A percentile compares a stretch with the other conserved stretches of the same genome.
Conservation (phyloP, 2,113 vertebrate species). For the Microcebus jonahi region DNA sequence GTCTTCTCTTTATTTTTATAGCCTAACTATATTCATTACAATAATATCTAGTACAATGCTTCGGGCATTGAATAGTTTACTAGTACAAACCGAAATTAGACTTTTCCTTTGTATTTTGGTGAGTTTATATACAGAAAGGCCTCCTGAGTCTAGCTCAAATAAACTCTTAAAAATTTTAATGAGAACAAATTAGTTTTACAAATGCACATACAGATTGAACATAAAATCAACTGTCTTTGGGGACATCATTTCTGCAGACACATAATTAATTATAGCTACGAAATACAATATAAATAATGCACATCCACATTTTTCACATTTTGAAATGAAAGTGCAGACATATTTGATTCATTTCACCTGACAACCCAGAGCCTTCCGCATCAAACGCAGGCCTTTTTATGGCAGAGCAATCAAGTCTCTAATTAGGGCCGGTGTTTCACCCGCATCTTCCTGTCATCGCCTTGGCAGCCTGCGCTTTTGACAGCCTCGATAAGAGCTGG, state of each 20-base stretch:
- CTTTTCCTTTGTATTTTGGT: slow-evolving; percentile 59
- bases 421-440: slow-evolving; percentile 67
- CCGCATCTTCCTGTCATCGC: slow-evolving; percentile 42
- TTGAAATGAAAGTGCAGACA: slow-evolving; percentile 43
- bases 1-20: slow-evolving; percentile 20
- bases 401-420: slow-evolving; percentile 64
- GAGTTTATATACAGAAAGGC: slow-evolving; percentile 46
- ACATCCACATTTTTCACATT: slow-evolving; percentile 57
- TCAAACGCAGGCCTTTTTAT: slow-evolving; percentile 52
- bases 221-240: slow-evolving; percentile 69
- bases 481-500: slow-evolving; percentile 8
- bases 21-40: not conserved
- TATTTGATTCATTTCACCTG: slow-evolving; percentile 71
- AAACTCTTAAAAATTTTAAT: slow-evolving; percentile 69
- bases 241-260: slow-evolving; percentile 67
- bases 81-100: slow-evolving; percentile 47
- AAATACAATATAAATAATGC: slow-evolving; percentile 73
- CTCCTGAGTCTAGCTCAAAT: slow-evolving; percentile 68
- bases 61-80: not conserved
- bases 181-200: slow-evolving; percentile 75
- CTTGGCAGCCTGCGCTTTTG: slow-evolving; percentile 28
- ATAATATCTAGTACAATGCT: not conserved
- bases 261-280: slow-evolving; percentile 70
- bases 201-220: slow-evolving; percentile 72
- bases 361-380: slow-evolving; percentile 58